A percentile compares a stretch with the other conserved stretches of the same genome.
phyloP scores from a whole-genome alignment of 2,888 invertebrate genomes.

The Phasia obesa region DNA sequence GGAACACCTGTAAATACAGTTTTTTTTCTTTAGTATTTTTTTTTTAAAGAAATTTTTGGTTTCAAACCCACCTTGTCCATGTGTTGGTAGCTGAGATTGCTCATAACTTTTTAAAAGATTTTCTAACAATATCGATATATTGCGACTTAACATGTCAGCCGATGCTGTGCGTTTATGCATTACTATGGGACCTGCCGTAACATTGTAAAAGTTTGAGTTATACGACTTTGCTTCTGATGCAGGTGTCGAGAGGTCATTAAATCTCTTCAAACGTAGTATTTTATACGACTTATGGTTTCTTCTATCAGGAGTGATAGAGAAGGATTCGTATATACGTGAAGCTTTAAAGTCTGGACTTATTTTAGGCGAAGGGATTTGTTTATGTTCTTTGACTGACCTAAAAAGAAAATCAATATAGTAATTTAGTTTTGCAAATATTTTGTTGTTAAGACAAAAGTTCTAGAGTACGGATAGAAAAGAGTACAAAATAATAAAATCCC shows the following conservation, averaged over 20 bases:
- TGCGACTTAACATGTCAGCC: conserved; percentile 90
- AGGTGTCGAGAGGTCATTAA: conserved; percentile 34
- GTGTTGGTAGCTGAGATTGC: conserved; percentile 94
- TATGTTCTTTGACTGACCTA: conserved; percentile 5
- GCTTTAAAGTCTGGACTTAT: conserved; percentile 76
- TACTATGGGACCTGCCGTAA: conserved; percentile 27
- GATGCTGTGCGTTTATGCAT: conserved; percentile 83
- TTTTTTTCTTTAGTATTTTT: neutral
- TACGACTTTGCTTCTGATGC: conserved; percentile 25
- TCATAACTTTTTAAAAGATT: conserved; percentile 95
- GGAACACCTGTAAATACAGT: conserved; percentile 86
- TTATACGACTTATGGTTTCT: neutral
- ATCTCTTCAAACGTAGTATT: conserved; percentile 37
- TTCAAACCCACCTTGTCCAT: conserved; percentile 87
- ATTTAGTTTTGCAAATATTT: no score
- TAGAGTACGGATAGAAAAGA: no score
- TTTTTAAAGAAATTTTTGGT: neutral
- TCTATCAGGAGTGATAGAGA: conserved; percentile 71
- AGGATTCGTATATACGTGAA: conserved; percentile 79
- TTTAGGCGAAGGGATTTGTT: conserved; percentile 10
- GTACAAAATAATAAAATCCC: no score
- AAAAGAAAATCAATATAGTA: neutral
- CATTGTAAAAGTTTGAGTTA: conserved; percentile 24
- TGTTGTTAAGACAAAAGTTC: no score
- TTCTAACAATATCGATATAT: conserved; percentile 92